phyloP scores from a whole-genome alignment of 2,113 vertebrate species.

The Ibidorhyncha struthersii region DNA sequence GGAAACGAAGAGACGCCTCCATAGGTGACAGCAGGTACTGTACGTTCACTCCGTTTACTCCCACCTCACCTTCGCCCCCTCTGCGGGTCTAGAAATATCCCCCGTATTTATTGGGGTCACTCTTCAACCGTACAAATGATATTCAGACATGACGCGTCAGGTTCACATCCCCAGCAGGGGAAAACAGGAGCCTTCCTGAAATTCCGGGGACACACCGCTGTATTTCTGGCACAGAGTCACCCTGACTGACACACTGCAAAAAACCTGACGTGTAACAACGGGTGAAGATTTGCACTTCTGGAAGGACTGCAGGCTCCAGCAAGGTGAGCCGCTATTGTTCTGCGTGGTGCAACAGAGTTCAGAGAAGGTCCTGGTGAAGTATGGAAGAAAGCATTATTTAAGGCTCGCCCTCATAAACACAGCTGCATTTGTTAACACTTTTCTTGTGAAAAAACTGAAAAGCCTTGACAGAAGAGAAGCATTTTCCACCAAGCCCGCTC shows the following conservation, averaged over 20 bases:
- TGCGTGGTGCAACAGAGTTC: not conserved
- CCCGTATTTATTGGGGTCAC: accelerated
- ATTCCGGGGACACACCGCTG: not conserved
- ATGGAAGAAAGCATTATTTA: not conserved
- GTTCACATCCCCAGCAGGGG: not conserved
- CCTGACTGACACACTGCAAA: not conserved
- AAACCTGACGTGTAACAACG: not conserved
- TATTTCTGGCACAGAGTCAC: not conserved
- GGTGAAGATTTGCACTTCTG: not conserved
- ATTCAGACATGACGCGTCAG: not conserved
- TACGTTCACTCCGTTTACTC: not conserved
- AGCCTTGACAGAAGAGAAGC: not conserved
- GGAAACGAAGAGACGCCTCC: not conserved
- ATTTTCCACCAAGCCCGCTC: not conserved
- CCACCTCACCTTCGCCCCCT: not conserved
- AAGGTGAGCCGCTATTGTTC: not conserved
- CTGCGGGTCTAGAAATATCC: not conserved
- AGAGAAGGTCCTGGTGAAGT: not conserved
- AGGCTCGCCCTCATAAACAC: not conserved
- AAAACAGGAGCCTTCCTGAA: not conserved
- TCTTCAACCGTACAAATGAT: not conserved
- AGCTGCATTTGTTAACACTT: not conserved
- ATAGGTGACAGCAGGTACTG: accelerated
- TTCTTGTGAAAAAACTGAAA: not conserved
- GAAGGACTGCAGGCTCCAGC: not conserved